Evolutionary conservation across 92 coral and sea anemone species (phyloP).

Genomic region (Galaxea fascicularis): DNA sequence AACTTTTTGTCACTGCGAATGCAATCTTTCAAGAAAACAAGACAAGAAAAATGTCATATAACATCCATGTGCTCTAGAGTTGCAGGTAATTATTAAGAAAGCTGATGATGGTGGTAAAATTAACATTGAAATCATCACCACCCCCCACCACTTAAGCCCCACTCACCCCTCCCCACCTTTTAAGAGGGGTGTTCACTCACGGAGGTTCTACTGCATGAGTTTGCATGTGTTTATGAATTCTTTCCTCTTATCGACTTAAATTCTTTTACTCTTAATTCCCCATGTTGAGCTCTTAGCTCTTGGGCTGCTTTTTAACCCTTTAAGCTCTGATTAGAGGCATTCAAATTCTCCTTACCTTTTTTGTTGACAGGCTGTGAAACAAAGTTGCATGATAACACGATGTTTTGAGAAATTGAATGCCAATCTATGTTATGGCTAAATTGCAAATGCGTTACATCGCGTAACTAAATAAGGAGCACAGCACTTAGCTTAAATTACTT

Average conservation of each 20-base stretch:
- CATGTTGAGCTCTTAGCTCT: slow-evolving; percentile 41
- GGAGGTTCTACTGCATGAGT: background rate
- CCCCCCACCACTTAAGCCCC: too few relatives aligned
- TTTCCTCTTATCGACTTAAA: background rate
- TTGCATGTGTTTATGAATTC: background rate
- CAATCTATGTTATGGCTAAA: background rate
- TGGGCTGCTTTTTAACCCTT: slow-evolving; percentile 10
- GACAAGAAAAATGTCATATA: background rate
- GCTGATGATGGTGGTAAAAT: too few relatives aligned
- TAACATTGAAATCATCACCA: too few relatives aligned
- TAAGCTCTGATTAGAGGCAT: background rate
- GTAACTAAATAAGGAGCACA: background rate
- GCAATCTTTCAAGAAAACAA: background rate
- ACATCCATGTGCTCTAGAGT: too few relatives aligned
- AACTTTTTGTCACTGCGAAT: slow-evolving; percentile 21
- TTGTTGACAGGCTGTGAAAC: background rate
- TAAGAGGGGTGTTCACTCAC: background rate
- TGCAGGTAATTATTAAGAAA: too few relatives aligned
- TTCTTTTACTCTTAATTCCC: background rate
- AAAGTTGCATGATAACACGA: too few relatives aligned
- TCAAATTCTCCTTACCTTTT: background rate
- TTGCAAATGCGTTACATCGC: background rate
- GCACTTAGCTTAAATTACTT: background rate
- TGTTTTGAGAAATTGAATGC: slow-evolving; percentile 6
- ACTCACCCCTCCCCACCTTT: too few relatives aligned